Evolutionary conservation across 2,888 invertebrate genomes (phyloP).

Genomic region (Uloborus plumipes): DNA sequence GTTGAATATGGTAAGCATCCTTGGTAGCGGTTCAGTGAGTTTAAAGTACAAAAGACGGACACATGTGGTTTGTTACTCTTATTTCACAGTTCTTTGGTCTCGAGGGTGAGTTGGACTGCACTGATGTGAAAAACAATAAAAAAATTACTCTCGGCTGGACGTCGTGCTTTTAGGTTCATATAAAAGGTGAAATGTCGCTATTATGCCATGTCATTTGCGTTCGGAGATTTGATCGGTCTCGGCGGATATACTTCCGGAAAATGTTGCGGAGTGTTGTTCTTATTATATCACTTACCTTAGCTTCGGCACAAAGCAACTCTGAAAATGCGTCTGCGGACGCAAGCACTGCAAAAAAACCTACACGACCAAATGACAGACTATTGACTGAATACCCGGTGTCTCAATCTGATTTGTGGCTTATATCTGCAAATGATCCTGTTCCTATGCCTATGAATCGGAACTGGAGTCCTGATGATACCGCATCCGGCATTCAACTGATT

Average conservation of each 20-base stretch:
- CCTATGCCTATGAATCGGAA: slow-evolving; percentile 20
- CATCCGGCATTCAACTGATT: slow-evolving; percentile 19
- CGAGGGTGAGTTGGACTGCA: slow-evolving; percentile 46
- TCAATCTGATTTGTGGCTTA: slow-evolving; percentile 38
- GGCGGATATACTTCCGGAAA: not conserved
- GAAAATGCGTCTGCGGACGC: not conserved
- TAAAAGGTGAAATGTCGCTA: slow-evolving; percentile 45
- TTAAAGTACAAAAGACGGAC: slow-evolving; percentile 61
- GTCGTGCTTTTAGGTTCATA: slow-evolving; percentile 56
- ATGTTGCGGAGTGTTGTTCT: not conserved
- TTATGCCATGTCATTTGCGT: slow-evolving; percentile 21
- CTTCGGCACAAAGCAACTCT: too few species aligned
- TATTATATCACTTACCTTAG: too few species aligned
- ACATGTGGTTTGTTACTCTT: slow-evolving; percentile 52
- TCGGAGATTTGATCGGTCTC: not conserved
- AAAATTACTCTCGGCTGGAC: slow-evolving; percentile 29
- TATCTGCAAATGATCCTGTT: slow-evolving; percentile 41
- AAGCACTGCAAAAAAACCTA: not conserved
- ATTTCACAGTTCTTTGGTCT: slow-evolving; percentile 61
- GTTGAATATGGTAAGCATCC: slow-evolving; percentile 47
- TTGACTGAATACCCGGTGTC: not conserved
- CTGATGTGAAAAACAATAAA: slow-evolving; percentile 15
- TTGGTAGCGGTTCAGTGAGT: slow-evolving; percentile 54
- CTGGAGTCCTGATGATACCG: slow-evolving; percentile 19
- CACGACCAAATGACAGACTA: not conserved